Conservation (phyloP, 2,113 vertebrate species). For the Hyperopisus bebe region DNA sequence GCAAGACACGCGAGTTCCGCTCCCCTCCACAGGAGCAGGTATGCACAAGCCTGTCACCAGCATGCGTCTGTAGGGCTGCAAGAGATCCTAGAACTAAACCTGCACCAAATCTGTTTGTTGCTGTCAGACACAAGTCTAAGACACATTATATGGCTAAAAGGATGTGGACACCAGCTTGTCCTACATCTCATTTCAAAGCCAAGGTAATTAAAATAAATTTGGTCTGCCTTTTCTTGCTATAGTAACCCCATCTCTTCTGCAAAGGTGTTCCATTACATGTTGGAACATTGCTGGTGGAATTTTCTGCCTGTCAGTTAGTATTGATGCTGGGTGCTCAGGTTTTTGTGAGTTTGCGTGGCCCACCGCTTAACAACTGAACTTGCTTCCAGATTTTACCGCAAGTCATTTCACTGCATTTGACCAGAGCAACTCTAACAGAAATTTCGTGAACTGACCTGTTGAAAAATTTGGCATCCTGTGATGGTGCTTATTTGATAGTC, state of each 20-base stretch:
- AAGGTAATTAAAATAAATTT: neutral
- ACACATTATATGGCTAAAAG: neutral
- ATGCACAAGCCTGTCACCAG: neutral
- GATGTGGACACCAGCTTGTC: neutral
- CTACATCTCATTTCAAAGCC: neutral
- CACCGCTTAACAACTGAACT: neutral
- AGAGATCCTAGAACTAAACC: neutral
- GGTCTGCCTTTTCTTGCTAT: neutral
- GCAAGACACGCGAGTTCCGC: constrained; percentile 85
- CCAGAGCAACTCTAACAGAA: neutral
- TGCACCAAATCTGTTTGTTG: neutral
- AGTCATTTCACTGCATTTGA: neutral
- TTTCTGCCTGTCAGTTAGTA: neutral
- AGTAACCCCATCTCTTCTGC: neutral
- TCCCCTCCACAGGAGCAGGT: constrained; percentile 93
- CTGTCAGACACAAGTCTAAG: neutral
- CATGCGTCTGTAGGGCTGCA: neutral
- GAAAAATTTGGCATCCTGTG: neutral
- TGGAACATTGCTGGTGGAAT: neutral
- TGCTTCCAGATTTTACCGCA: neutral
- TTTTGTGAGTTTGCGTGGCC: neutral
- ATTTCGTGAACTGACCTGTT: neutral
- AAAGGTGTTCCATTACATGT: neutral
- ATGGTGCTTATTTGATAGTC: neutral
- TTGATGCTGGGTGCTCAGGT: neutral